A percentile compares a stretch with the other conserved stretches of the same genome.
Evolutionary conservation across 2,797 vertebrate species (phyloP).

Genomic region (Syngnathus rostellatus): DNA sequence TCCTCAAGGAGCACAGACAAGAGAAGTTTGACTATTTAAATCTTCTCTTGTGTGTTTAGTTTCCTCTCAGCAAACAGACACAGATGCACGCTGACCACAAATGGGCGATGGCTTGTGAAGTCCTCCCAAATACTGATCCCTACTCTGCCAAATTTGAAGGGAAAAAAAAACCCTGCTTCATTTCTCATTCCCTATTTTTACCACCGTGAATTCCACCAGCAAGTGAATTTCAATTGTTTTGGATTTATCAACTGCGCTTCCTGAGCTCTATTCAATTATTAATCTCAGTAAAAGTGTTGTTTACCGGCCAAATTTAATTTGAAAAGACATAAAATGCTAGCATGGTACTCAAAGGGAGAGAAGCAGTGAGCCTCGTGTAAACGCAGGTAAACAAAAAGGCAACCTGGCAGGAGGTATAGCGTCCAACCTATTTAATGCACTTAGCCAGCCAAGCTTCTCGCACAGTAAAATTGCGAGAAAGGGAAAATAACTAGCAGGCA

Average conservation of each 20-base stretch:
- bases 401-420: constrained; percentile 35
- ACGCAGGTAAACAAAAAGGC: constrained; percentile 15
- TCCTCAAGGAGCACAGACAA: constrained; percentile 36
- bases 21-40: constrained; percentile 35
- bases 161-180: not conserved
- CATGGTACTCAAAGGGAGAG: constrained; percentile 9
- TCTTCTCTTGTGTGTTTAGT: constrained; percentile 7
- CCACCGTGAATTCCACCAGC: not conserved
- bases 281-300: constrained; percentile 25
- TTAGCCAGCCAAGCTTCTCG: constrained; percentile 52
- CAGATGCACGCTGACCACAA: constrained; percentile 44
- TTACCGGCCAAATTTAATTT: constrained; percentile 30
- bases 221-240: not conserved
- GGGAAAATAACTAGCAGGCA: constrained; percentile 41
- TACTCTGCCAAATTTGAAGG: not conserved
- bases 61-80: constrained; percentile 13
- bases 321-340: constrained; percentile 35
- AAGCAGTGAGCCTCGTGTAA: not conserved
- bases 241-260: not conserved
- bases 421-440: constrained; percentile 57
- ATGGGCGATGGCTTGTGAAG: constrained; percentile 6
- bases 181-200: not conserved
- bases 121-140: not conserved
- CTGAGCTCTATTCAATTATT: constrained; percentile 7
- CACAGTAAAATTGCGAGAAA: constrained; percentile 41